These are phyloP conservation scores for Calameuta idolon DNA, from an alignment of 2,888 invertebrate genomes.

Conservation along the genomic window DNA sequence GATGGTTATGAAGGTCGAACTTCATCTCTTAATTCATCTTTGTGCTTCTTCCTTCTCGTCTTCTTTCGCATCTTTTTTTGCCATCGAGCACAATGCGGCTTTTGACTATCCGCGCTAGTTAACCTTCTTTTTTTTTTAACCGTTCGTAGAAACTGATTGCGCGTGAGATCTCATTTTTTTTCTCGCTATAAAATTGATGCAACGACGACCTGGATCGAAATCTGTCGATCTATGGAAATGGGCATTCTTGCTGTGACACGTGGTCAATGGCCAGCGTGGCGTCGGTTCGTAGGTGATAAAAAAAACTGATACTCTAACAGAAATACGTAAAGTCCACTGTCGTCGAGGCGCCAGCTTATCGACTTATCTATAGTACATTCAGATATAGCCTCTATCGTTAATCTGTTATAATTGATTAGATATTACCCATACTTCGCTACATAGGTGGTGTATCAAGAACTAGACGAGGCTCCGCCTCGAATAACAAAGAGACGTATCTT, in stretches of 20 bases:
- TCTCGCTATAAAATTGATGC: not conserved
- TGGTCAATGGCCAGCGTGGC: not conserved
- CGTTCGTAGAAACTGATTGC: not conserved
- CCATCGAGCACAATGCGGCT: not conserved
- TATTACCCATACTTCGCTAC: not conserved
- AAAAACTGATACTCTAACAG: not conserved
- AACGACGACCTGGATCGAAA: not conserved
- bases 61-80: not conserved
- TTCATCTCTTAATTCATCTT: not conserved
- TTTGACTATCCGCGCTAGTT: not conserved
- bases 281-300: not conserved
- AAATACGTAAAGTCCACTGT: not conserved
- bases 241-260: not conserved
- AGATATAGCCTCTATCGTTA: not conserved
- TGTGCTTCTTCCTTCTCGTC: not conserved
- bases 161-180: not conserved
- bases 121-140: not conserved
- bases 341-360: not conserved
- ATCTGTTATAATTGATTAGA: not conserved
- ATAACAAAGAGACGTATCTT: not conserved
- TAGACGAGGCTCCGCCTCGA: not conserved
- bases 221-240: not conserved
- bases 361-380: not conserved
- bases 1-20: not conserved
- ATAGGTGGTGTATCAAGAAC: not conserved